phyloP scores from a whole-genome alignment of 2,113 vertebrate species.

The Lagopus leucura region DNA sequence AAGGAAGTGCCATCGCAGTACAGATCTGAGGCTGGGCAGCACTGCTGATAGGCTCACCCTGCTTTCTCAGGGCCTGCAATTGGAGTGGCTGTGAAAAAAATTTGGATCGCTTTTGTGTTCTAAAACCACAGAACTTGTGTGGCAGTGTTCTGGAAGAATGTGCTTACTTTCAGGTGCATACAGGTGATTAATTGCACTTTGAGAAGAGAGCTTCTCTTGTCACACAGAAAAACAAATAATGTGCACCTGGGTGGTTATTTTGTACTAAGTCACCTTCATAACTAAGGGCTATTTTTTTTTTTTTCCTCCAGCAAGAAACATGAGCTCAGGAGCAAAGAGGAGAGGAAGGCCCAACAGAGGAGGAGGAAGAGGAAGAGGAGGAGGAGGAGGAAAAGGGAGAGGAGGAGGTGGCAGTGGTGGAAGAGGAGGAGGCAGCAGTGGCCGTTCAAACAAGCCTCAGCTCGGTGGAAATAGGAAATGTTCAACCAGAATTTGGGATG shows the following conservation, averaged over 20 bases:
- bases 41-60: background rate
- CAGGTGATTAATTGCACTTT: background rate
- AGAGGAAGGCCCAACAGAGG: constrained; percentile 90
- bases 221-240: background rate
- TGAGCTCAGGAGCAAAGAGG: constrained; percentile 80
- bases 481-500: constrained; percentile 83
- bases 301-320: constrained; percentile 56
- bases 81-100: background rate
- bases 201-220: background rate
- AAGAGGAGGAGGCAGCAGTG: constrained; percentile 36
- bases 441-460: constrained; percentile 49
- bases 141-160: background rate
- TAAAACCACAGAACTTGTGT: background rate
- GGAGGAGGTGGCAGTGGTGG: constrained; percentile 10
- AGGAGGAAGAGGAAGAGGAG: constrained; percentile 75
- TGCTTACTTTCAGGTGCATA: background rate
- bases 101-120: background rate
- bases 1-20: background rate
- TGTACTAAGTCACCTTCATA: background rate
- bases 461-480: constrained; percentile 79
- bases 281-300: background rate
- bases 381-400: constrained; percentile 45
- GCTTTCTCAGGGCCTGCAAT: background rate
- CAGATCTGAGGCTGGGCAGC: background rate
- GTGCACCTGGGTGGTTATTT: background rate